These are phyloP conservation scores for Sarcophaga subvicina DNA, from an alignment of 2,888 invertebrate species.

Conservation along the genomic window DNA sequence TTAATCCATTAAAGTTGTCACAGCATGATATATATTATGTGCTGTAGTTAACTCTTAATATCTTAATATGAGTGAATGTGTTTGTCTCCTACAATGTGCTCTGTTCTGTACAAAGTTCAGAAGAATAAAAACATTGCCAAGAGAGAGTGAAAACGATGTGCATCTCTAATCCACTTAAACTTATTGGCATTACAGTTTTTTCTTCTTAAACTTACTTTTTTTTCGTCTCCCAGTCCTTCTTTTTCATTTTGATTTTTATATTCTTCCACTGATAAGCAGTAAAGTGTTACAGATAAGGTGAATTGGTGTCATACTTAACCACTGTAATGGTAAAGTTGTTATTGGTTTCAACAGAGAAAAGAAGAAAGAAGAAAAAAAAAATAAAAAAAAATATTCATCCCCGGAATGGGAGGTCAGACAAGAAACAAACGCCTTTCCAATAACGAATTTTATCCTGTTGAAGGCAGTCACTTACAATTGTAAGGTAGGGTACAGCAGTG, in stretches of 20 bases:
- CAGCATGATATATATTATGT: not conserved
- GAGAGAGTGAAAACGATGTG: too few relatives aligned
- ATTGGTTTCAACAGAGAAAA: too few relatives aligned
- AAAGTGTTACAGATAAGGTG: constrained; percentile 30
- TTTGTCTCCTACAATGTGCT: too few relatives aligned
- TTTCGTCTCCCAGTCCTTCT: too few relatives aligned
- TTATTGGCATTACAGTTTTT: constrained; percentile 13
- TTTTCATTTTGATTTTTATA: not conserved
- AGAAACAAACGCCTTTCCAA: not conserved
- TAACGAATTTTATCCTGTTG: not conserved
- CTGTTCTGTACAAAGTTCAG: too few relatives aligned
- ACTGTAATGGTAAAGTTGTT: not conserved
- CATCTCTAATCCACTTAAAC: constrained; percentile 42
- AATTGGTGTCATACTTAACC: constrained; percentile 14
- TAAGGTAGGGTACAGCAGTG: not conserved
- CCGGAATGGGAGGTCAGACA: not conserved
- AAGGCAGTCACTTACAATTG: not conserved
- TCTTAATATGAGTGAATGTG: not conserved
- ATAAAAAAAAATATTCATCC: not conserved
- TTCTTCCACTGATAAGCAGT: constrained; percentile 5
- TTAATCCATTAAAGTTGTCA: constrained; percentile 52
- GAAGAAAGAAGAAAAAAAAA: not conserved
- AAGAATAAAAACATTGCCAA: too few relatives aligned
- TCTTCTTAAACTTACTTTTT: not conserved
- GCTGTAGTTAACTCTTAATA: not conserved